Percentiles rank a stretch among this genome's conserved stretches.
Evolutionary conservation across 1,140 invertebrate species (phyloP).

Genomic region (Euglossa dilemma): DNA sequence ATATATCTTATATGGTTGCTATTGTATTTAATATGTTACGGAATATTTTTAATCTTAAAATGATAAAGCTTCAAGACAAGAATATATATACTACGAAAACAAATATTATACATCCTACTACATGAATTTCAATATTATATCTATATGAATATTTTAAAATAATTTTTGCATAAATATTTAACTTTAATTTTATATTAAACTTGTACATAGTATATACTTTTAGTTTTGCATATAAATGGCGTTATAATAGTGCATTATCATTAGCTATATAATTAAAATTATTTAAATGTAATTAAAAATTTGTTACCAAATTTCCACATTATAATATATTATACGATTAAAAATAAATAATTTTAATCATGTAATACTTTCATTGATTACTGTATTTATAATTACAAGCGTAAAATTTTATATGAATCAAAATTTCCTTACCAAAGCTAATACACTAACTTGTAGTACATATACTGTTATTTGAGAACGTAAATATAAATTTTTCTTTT

Average conservation of each 20-base stretch:
- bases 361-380: not conserved
- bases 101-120: constrained; percentile 64
- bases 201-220: not conserved
- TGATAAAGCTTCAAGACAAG: constrained; percentile 61
- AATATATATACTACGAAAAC: constrained; percentile 44
- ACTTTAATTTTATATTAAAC: not conserved
- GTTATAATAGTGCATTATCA: not conserved
- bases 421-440: constrained; percentile 29
- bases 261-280: not conserved
- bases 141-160: not conserved
- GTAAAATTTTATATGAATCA: not conserved
- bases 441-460: constrained; percentile 6
- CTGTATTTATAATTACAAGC: not conserved
- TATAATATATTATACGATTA: not conserved
- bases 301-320: not conserved
- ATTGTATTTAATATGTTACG: constrained; percentile 59
- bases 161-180: not conserved
- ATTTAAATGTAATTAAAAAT: constrained; percentile 2
- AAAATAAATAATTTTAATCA: not conserved
- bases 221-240: constrained; percentile 10
- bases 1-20: constrained; percentile 58
- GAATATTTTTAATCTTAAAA: constrained; percentile 68
- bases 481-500: not conserved
- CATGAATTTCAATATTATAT: constrained; percentile 23
- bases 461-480: constrained; percentile 8